Base-by-base conservation (phyloP, 2,888 invertebrate genomes). In the Nysson spinosus region DNA sequence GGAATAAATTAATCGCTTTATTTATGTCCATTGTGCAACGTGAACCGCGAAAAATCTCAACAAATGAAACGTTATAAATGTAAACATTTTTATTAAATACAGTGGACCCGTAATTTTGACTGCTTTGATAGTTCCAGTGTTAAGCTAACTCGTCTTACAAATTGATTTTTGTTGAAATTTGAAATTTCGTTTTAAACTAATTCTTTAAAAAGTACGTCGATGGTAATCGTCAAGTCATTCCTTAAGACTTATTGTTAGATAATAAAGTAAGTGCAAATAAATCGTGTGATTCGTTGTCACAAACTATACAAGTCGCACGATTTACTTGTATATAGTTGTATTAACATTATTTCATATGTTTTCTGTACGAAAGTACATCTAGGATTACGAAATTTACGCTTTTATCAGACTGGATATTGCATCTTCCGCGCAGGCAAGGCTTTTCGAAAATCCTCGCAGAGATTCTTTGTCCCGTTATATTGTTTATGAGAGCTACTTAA, bases 181-280 rank as follows among this genome's bases (percentile, higher is more conserved):
- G n/a, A n/a, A n/a, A n/a, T n/a, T n/a, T n/a, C n/a, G n/a, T n/a
- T n/a, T n/a, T n/a, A n/a, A n/a, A n/a, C n/a, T n/a, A n/a, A n/a
- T n/a, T n/a, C n/a, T n/a, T 30, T 30, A 20, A 47, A 22, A 56
- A 40, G 50, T 57, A 42, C 46, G 67, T 54, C 44, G 42, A 50
- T 22, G 55, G 61, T 55, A 51, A 55, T 55, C 46, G 17, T 50
- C n/a, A 57, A 75, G 66, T 55, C 77, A 77, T 77, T 77, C 77
- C 77, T 75, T 65, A 46, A 61, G 42, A 77, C 17, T 42, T 75
- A 73, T 7, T 5, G n/a, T 49, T 39, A 35, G 22, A 11, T 28
- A n/a, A 44, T 54, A n/a, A n/a, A n/a, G n/a, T n/a, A n/a, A n/a
- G n/a, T 35, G 7, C 19, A 12, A 54, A 5, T 50, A 40, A 66